Evolutionary conservation across 2,113 vertebrate genomes (phyloP).

Genomic region (Larimichthys crocea): DNA sequence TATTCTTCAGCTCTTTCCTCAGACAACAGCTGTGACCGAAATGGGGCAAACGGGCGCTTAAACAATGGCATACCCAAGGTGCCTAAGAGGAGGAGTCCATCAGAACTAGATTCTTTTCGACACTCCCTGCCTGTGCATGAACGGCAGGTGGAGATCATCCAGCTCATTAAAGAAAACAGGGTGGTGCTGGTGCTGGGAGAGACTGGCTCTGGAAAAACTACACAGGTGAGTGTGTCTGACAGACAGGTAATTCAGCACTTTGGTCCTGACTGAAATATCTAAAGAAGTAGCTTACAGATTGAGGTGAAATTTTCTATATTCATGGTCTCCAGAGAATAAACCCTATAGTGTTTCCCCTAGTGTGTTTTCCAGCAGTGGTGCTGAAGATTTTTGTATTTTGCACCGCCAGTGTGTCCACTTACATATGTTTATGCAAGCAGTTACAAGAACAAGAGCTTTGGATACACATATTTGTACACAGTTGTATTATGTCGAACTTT

Average conservation of each 20-base stretch:
- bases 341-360: neutral
- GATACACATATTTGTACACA: no score
- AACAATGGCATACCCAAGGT: conserved; percentile 91
- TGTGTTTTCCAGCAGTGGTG: neutral
- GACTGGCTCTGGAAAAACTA: conserved; percentile 98
- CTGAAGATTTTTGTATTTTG: no score
- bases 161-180: conserved; percentile 89
- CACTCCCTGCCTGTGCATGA: conserved; percentile 89
- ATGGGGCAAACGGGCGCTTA: conserved; percentile 87
- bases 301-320: neutral
- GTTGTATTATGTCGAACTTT: no score
- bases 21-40: conserved; percentile 84
- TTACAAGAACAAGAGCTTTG: no score
- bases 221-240: conserved; percentile 85
- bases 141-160: conserved; percentile 90
- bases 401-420: no score
- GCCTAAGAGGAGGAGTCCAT: conserved; percentile 87
- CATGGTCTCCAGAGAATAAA: neutral
- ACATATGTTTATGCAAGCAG: no score
- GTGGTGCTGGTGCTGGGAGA: conserved; percentile 94
- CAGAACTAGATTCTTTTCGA: conserved; percentile 91
- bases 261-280: neutral
- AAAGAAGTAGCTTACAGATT: neutral
- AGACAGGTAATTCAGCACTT: neutral
- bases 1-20: neutral